A percentile compares a stretch with the other conserved stretches of the same genome.
These are phyloP conservation scores for Sterrhoptilus dennistouni DNA, from an alignment of 2,113 vertebrate genomes.

Conservation along the genomic window DNA sequence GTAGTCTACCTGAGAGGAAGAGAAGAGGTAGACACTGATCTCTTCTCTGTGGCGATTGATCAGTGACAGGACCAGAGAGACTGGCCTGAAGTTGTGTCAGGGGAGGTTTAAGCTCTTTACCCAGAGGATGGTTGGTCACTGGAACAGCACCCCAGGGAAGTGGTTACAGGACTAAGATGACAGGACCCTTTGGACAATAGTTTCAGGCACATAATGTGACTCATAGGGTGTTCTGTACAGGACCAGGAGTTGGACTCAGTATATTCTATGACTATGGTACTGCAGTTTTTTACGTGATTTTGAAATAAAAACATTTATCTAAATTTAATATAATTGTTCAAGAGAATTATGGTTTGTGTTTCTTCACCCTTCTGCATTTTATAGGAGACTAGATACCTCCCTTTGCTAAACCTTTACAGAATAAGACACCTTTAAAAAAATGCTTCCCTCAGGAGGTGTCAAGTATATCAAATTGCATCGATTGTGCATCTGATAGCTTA, in stretches of 20 bases:
- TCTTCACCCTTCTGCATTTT: not conserved
- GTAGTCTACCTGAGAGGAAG: no score
- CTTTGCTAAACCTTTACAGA: not conserved
- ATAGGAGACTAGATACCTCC: not conserved
- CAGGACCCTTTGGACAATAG: not conserved
- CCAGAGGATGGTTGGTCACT: not conserved
- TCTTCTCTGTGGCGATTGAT: no score
- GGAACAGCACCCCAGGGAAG: not conserved
- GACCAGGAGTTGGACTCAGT: not conserved
- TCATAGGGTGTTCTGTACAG: no score
- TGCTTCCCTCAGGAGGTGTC: accelerated
- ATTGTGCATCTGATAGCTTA: not conserved
- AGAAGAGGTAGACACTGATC: no score
- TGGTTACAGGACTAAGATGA: not conserved
- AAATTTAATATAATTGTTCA: not conserved
- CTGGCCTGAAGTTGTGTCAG: not conserved
- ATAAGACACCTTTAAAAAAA: not conserved
- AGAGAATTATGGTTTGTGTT: not conserved
- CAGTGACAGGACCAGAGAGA: accelerated
- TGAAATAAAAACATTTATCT: not conserved
- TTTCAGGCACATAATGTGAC: not conserved
- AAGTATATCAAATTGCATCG: not conserved
- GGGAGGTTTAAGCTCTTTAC: not conserved
- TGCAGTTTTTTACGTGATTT: not conserved
- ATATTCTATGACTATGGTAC: not conserved